Evolutionary conservation across 2,113 vertebrate genomes (phyloP).

Genomic region (Mungos mungo): DNA sequence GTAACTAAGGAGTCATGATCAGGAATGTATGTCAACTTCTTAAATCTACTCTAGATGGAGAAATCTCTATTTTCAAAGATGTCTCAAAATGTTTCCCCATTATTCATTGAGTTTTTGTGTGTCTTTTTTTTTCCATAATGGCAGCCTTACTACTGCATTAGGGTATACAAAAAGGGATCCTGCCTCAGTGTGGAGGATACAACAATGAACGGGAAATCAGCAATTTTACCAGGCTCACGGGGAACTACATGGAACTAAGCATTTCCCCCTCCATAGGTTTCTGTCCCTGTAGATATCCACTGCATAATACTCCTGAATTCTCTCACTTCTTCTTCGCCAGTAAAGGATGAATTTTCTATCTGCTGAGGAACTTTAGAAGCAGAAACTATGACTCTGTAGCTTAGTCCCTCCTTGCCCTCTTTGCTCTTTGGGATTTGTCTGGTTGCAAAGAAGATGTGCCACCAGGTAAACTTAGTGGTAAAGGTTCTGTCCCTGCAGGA

Average conservation of each 20-base stretch:
- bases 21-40: constrained; percentile 43
- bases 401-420: neutral
- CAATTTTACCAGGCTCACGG: neutral
- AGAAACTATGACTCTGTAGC: neutral
- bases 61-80: neutral
- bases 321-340: neutral
- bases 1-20: neutral
- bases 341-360: neutral
- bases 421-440: neutral
- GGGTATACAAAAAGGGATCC: neutral
- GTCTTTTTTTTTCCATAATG: neutral
- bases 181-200: neutral
- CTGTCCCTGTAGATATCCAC: neutral
- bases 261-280: neutral
- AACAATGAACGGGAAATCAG: neutral
- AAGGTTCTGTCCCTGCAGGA: neutral
- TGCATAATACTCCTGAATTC: neutral
- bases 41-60: neutral
- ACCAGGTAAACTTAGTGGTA: neutral
- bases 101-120: neutral
- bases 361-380: neutral
- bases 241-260: neutral
- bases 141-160: neutral
- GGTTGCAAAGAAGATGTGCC: neutral
- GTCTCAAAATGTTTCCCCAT: neutral